Base-by-base conservation (phyloP, 2,888 invertebrate genomes). In the Hydraecia micacea region DNA sequence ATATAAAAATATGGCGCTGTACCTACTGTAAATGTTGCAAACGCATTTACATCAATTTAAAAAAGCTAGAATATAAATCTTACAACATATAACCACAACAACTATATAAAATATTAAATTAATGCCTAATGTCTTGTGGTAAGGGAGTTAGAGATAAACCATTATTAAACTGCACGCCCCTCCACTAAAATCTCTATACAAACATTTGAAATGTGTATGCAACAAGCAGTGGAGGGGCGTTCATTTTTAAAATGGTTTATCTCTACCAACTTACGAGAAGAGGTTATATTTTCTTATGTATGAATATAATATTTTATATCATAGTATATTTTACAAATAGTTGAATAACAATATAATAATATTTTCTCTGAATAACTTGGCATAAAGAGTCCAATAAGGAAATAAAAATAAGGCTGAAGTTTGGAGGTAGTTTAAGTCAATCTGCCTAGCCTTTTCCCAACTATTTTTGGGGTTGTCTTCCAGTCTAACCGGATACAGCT, bases 61-160 rank as follows among this genome's bases (percentile, higher is more conserved):
- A 49, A 58, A 75, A 32, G 18, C 18, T 60, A 46, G 4, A 42
- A 46, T 73, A 73, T 58, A 28, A 75, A 46, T 39, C 21, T 73
- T 13, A 60, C 13, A 75, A 21, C 32, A 60, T 28, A 25, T 8
- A 46, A 73, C 32, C 9, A 0, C 11, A 39, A 42, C 2, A 0
- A 55, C 25, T 36, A 42, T 28, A 79, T 62, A 77, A 78, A 78
- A 52, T 52, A 39, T 52, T 28, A 28, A 76, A 25, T n/a, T 4
- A 28, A 77, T 49, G 28, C 28, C 28, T 3, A 28, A 28, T 52
- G 7, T 52, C 7, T 36, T n/a, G 28, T 28, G 9, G 63, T 62
- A 42, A 8, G 36, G 36, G 39, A 36, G 36, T 36, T 36, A 36
- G 32, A 3, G 32, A 32, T 32, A 32, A 32, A 3, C 32, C 32